Evolutionary conservation across 2,888 invertebrate genomes (phyloP), one percentile per base, ranked within the genome.

Genomic region (Erpobdella octoculata): DNA sequence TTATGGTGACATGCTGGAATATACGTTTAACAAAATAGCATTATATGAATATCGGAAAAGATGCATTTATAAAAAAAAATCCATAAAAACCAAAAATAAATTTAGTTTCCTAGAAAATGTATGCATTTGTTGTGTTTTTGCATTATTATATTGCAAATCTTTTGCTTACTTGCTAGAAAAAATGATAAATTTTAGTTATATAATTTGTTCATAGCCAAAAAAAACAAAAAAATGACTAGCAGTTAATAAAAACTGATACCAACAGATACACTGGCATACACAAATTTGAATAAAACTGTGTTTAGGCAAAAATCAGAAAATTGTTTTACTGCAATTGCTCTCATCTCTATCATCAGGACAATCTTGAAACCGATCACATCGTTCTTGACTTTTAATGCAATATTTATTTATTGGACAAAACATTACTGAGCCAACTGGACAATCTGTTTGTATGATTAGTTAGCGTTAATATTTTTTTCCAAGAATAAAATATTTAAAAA

Each of bases 291-390:
- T n/a, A n/a, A n/a, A n/a, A n/a, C n/a, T n/a, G n/a, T n/a, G n/a
- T n/a, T n/a, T n/a, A n/a, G n/a, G n/a, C n/a, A n/a, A n/a, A n/a
- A n/a, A n/a, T n/a, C n/a, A 15, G n/a, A 15, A 41, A 41, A 41
- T 15, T 15, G 31, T 21, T 37, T 71, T 35, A 71, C 71, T 35
- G 67, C 71, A 71, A 36, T 71, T 67, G n/a, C 21, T 67, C 38
- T 71, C 71, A 41, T 71, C 71, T 12, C 58, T 35, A 53, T 67
- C 71, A 21, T 71, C 71, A 21, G 71, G 67, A 38, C 71, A 71
- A 37, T 71, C 71, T 38, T 71, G 71, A 18, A 18, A 59, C 9
- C 67, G 66, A 33, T 71, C 71, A 15, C 71, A 71, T 18, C 36
- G 6, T 21, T 71, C 67, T 28, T 48, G 66, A 33, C 36, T 21